Evolutionary conservation across 2,797 vertebrate species (phyloP), one percentile per base, ranked within the genome.

Genomic region (Aeoliscus strigatus): DNA sequence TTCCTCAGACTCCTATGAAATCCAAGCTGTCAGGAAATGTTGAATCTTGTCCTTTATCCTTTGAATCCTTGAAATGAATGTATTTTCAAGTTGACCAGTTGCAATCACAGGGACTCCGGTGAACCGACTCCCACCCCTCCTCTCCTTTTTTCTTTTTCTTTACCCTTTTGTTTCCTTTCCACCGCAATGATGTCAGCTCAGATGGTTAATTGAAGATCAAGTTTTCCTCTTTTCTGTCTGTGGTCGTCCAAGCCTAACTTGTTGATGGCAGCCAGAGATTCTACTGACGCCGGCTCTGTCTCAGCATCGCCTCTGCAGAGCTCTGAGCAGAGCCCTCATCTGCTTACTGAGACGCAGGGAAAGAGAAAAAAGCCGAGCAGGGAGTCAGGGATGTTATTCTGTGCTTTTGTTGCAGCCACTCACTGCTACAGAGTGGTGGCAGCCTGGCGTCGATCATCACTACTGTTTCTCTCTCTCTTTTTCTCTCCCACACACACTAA

Each of bases 381-480:
- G 66, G 76, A 85, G 77, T 70, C 78, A 14, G 80, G 62, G 83
- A 87, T 86, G 87, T 87, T 87, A 84, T 88, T 86, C 86, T 91
- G 90, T 90, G 93, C 92, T 95, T 93, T 92, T 91, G 90, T 93
- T 92, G 94, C 89, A 90, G 91, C 91, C 93, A 93, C 93, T 93
- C 93, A 89, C 91, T 90, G 92, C 94, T 93, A 91, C 94, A 96
- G 94, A 94, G 87, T 90, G 89, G 90, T 90, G 90, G 90, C 93
- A 95, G 92, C 90, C 94, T 98, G 93, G 94, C 93, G 93, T 97
- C 92, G 94, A 90, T 89, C 62, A 87, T 90, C 92, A 91, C 92
- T 90, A 90, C 92, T 84, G 90, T 87, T 86, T 93, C 90, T 94
- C 94, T 94, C 92, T 90, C 93, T 91, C 92, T 59, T 47, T 67